Evolutionary conservation across 2,113 vertebrate genomes (phyloP), one percentile per base, ranked within the genome.

Genomic region (Amphiprion percula): DNA sequence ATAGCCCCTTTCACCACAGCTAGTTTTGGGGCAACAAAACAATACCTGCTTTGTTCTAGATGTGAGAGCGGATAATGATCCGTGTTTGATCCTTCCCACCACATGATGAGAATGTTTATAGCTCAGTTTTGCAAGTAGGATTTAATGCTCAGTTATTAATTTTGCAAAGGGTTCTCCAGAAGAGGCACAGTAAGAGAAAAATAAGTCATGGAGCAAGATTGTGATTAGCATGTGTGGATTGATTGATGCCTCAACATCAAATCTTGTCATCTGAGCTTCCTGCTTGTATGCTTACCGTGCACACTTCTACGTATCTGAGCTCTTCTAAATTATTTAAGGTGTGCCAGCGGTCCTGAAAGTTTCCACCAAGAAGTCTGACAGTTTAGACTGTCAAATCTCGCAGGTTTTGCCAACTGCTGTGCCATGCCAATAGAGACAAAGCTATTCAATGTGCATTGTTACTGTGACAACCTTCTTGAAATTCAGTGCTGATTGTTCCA

Each of bases 31-130:
- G 53, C 44, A 71, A 65, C 33, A 64, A 82, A 84, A 91, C 86
- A 86, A 67, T 77, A 77, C 73, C 79, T 84, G 77, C 87, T 85
- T 90, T 93, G 91, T 91, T 87, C 39, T 58, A 67, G 68, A 86
- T 79, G 37, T 30, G 56, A 61, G 17, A 73, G 54, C n/a, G 4
- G 44, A 54, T 80, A 75, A 78, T 84, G 71, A 17, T 76, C 59
- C 50, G 59, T 76, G 26, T 92, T 89, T 86, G 71, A 81, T 80
- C 54, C 28, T 76, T 80, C 62, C 19, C 41, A 39, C 70, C 82
- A 81, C 79, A 88, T 77, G 82, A 76, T 83, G 50, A 68, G 23
- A 37, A 44, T 59, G 28, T 70, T 79, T 81, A 30, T 62, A 77
- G 73, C 33, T 60, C 26, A 41, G 1, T 77, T 78, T 55, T 77